Conservation (phyloP, 2,888 invertebrate species). For the Xestia rhomboidea region DNA sequence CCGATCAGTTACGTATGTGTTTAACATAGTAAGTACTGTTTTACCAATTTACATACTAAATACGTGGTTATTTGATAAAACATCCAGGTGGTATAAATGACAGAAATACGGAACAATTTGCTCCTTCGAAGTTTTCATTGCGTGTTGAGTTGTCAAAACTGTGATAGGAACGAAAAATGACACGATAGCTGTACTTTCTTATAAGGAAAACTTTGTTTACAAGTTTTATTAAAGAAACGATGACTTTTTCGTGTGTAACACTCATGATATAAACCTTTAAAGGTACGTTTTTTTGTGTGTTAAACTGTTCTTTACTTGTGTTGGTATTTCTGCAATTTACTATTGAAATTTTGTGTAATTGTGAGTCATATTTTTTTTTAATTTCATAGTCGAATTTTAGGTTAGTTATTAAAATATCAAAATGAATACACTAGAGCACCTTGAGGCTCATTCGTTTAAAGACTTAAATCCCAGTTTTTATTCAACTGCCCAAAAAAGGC, state of each 20-base stretch:
- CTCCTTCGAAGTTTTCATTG: conserved; percentile 50
- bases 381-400: background rate
- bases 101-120: background rate
- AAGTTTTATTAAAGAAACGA: conserved; percentile 71
- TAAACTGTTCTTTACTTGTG: background rate
- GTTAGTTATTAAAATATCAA: background rate
- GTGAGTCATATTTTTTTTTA: background rate
- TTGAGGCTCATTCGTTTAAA: background rate
- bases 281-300: conserved; percentile 24
- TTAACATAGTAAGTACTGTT: conserved; percentile 28
- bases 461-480: background rate
- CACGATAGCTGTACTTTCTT: conserved; percentile 40
- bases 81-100: conserved; percentile 40
- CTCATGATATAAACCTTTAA: conserved; percentile 37
- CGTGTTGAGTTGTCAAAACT: conserved; percentile 59
- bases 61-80: conserved; percentile 29
- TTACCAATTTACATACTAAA: conserved; percentile 50
- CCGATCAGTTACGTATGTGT: conserved; percentile 11
- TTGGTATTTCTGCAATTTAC: background rate
- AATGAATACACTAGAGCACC: background rate
- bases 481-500: background rate
- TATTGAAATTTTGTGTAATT: background rate
- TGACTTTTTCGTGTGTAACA: conserved; percentile 71
- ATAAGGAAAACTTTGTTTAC: conserved; percentile 65
- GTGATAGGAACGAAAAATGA: conserved; percentile 53